Evolutionary conservation across 2,888 invertebrate genomes (phyloP).

Genomic region (Tryphoninae sp.): DNA sequence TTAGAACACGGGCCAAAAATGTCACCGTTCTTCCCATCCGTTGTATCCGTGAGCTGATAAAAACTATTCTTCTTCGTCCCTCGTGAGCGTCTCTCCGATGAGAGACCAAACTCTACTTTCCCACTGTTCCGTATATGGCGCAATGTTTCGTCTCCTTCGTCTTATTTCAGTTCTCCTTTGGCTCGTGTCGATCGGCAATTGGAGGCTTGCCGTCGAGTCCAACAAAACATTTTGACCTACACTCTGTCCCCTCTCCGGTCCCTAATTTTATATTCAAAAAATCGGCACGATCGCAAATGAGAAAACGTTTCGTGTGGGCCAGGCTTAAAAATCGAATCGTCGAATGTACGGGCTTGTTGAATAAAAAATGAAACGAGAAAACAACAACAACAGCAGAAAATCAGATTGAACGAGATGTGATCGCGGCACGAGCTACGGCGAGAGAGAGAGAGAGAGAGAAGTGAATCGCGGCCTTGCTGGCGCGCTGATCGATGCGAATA

Average conservation of each 20-base stretch:
- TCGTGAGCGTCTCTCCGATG: conserved; percentile 46
- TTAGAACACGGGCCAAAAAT: conserved; percentile 68
- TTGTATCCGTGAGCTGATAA: conserved; percentile 61
- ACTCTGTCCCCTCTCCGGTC: not conserved
- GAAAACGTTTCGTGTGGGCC: conserved; percentile 3
- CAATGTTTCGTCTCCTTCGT: conserved; percentile 36
- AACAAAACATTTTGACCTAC: not conserved
- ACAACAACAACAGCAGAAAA: not conserved
- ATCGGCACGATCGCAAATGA: not conserved
- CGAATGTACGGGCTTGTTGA: conserved; percentile 18
- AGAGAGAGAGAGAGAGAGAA: conserved; percentile 5
- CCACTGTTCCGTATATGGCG: conserved; percentile 70
- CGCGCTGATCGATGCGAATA: conserved; percentile 59
- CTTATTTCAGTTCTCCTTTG: not conserved
- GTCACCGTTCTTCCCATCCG: conserved; percentile 61
- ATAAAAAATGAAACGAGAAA: conserved; percentile 19
- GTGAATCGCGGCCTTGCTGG: conserved; percentile 49
- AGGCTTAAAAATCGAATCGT: conserved; percentile 15
- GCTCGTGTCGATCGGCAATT: conserved; percentile 12
- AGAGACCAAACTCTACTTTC: conserved; percentile 66
- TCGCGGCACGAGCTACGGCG: conserved; percentile 59
- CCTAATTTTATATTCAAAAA: not conserved
- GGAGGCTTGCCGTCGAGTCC: conserved; percentile 5
- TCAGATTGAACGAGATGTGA: conserved; percentile 45
- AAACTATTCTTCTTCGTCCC: conserved; percentile 67